Evolutionary conservation across 1,140 invertebrate species (phyloP), one percentile per base, ranked within the genome.

Genomic region (Probaryconus sp.): DNA sequence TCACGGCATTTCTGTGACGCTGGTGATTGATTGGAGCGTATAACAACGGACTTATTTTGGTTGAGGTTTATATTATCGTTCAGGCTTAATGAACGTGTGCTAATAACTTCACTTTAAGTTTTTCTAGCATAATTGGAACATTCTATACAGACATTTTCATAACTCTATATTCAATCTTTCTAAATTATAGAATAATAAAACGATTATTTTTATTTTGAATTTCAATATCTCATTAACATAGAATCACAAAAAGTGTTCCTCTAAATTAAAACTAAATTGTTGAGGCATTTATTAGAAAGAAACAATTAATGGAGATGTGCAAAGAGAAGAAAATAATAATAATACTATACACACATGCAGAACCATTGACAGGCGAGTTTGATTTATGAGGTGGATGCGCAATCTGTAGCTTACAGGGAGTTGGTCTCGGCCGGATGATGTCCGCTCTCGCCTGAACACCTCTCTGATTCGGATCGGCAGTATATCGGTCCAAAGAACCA

Each of bases 391-490:
- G 79, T 75, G 70, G 81, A 80, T 85, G 82, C 47, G 82, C 80
- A 72, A 83, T 83, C 79, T 80, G 81, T 70, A 79, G 88, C 90
- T 90, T 89, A 91, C 92, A 92, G 72, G 92, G 92, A 77, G 92
- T 93, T 51, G 89, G 90, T 73, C 90, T 89, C 76, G 90, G 87
- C 35, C 93, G 89, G 74, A 94, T 93, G 78, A 94, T 93, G 80
- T 94, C 93, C 90, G 55, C 91, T 89, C 79, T 87, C 83, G 80
- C 89, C 89, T 84, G 89, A 88, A 80, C 88, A 86, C 79, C 89
- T 89, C 91, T 90, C 72, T 92, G 91, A 88, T 94, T 94, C 13
- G 93, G 93, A 88, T 94, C 93, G 28, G 93, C 92, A 1, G 93
- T 93, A 79, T 94, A 94, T 65, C 93, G 89, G 69, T 93, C 92